Percentiles rank a stretch among this genome's conserved stretches.
Conservation (phyloP, 2,888 invertebrate species). For the Idaea aversata region DNA sequence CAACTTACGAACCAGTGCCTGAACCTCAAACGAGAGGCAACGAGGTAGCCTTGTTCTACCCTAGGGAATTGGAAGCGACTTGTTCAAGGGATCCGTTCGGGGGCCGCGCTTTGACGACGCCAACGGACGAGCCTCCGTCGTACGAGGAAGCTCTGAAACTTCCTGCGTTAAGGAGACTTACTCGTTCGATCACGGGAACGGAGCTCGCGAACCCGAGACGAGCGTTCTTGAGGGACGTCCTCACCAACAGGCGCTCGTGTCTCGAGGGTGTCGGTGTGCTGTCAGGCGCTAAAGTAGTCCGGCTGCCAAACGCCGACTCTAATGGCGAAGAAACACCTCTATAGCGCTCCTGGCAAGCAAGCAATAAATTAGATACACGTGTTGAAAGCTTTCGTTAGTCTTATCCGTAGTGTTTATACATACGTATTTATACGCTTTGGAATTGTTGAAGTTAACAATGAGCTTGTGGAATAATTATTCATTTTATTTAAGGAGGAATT, state of each 20-base stretch:
- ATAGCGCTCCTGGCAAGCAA: conserved; percentile 55
- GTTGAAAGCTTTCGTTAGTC: conserved; percentile 21
- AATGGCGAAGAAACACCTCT: conserved; percentile 68
- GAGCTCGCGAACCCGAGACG: conserved; percentile 73
- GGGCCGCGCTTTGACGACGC: conserved; percentile 77
- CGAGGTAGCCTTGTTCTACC: conserved; percentile 61
- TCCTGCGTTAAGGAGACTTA: conserved; percentile 78
- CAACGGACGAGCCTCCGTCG: conserved; percentile 80
- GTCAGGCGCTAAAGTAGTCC: conserved; percentile 66
- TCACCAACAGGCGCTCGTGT: conserved; percentile 73
- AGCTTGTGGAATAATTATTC: conserved; percentile 50
- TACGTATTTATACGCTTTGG: conserved; percentile 50
- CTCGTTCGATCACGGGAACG: conserved; percentile 82
- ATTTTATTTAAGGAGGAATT: conserved; percentile 33
- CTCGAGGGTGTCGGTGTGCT: conserved; percentile 72
- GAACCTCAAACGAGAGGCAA: conserved; percentile 51
- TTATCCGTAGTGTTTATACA: conserved; percentile 41
- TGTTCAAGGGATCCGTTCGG: conserved; percentile 82
- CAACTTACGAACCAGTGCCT: conserved; percentile 62
- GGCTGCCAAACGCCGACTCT: conserved; percentile 62
- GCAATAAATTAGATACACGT: conserved; percentile 55
- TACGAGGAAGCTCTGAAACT: conserved; percentile 84
- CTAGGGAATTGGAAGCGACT: conserved; percentile 69
- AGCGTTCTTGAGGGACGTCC: conserved; percentile 72
- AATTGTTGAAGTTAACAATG: conserved; percentile 42